Evolutionary conservation across 92 coral and sea anemone genomes (phyloP), one percentile per base, ranked within the genome.

Genomic region (Heliopora coerulea): DNA sequence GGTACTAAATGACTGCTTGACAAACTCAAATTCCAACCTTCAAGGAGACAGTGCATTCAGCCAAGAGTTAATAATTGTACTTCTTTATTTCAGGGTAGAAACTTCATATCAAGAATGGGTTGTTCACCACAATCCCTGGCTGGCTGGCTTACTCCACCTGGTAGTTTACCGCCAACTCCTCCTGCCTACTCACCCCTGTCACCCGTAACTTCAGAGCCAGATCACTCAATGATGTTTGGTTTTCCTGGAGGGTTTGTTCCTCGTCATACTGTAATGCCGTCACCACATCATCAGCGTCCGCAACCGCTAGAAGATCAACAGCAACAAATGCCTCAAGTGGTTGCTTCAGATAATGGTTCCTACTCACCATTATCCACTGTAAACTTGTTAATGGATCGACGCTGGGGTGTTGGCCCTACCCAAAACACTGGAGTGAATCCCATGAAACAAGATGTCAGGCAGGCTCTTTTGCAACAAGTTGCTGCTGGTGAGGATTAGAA

Each of bases 121-220:
- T 70, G 77, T 31, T 28, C 62, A 1, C 35, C 62, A 30, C 77
- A 52, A 30, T 52, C 77, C 17, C 26, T 70, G 17, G 77, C 49
- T 54, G 77, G 77, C 1, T 70, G 77, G 68, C 89, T 87, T n/a
- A 88, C 99, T 34, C 96, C 99, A 9, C 96, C 97, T 27, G 96
- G 91, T 21, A 90, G 91, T 73, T 72, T 95, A 74, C 88, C 99
- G 4, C 80, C 99, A 18, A 85, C 99, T 18, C 95, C 96, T 1
- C 78, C 89, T 65, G 86, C 91, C 37, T 86, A 50, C 61, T 80
- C 73, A 12, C 78, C 88, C 61, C 80, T 82, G n/a, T 85, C 91
- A 40, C 91, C 87, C 13, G 82, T 77, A 78, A 80, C 81, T 8
- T 62, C 88, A 32, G 87, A 90, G 61, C 89, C 96, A 1, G 89